Percentiles rank a stretch among this genome's conserved stretches.
These are phyloP conservation scores for Elephantulus edwardii DNA, from an alignment of 2,113 vertebrate genomes.

Conservation along the genomic window DNA sequence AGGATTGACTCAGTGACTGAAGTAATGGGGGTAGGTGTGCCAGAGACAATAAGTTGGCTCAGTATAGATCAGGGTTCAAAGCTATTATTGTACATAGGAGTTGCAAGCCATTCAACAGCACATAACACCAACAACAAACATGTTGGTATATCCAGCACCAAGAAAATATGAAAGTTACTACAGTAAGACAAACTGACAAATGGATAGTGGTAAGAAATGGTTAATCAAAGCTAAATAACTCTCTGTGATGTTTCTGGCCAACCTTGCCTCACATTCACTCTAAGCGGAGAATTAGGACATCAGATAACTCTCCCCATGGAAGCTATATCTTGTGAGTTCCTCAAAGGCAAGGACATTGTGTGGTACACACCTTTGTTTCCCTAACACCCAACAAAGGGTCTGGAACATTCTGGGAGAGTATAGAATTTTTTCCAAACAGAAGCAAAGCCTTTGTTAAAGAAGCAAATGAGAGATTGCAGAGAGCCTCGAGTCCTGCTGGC, in stretches of 20 bases:
- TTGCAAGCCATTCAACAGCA: too few relatives aligned
- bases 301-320: neutral
- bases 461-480: conserved; percentile 60
- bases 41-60: too few relatives aligned
- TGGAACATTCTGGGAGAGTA: neutral
- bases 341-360: neutral
- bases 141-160: too few relatives aligned
- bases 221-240: conserved; percentile 29
- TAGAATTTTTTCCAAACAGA: neutral
- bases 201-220: conserved; percentile 31
- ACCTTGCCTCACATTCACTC: conserved; percentile 39
- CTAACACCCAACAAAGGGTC: neutral
- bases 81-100: too few relatives aligned
- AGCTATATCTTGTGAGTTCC: neutral
- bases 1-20: too few relatives aligned
- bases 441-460: conserved; percentile 61
- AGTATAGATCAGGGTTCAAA: too few relatives aligned
- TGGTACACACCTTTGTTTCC: neutral
- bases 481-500: conserved; percentile 52
- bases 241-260: neutral
- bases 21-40: too few relatives aligned
- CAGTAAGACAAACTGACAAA: neutral
- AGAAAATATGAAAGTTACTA: too few relatives aligned
- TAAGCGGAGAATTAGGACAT: conserved; percentile 6
- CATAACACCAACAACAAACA: too few relatives aligned